Evolutionary conservation across 2,888 invertebrate genomes (phyloP), one percentile per base, ranked within the genome.

Genomic region (Dromius quadrimaculatus): DNA sequence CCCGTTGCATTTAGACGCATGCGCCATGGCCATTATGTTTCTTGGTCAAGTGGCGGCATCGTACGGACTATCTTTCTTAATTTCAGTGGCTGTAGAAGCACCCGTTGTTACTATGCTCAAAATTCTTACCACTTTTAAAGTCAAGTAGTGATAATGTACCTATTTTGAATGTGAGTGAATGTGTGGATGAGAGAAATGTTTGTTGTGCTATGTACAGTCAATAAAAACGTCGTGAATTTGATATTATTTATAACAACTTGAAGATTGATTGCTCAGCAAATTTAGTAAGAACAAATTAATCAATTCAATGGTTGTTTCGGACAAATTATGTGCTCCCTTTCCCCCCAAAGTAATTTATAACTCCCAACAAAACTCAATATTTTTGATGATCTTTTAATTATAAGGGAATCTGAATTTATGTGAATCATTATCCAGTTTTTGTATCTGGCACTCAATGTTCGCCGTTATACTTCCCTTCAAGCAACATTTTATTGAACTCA

Each of bases 31-130:
- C 77, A 89, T 93, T 72, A 86, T 92, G 74, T 94, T 92, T 84
- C 86, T 93, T 78, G 94, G 94, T 3, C 90, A 93, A 79, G 88
- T 92, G n/a, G 89, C 92, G 71, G 87, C 91, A 72, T 93, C 94
- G 0, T 94, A 92, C 80, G 83, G 88, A 71, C 81, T 94, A 20
- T 90, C 93, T 8, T 93, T 94, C 80, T 81, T 92, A 54, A 87
- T 94, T 68, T 94, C 94, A 1, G 83, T 94, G 71, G 88, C 92
- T 0, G 94, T 93, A 81, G 94, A 94, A 81, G 93, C 94, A 50
- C 94, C 94, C 47, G 88, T 92, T 62, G 93, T 94, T 74, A 91
- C 92, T 71, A 90, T 94, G 89, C 85, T 94, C 45, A 92, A 92
- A 83, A 83, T 83, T 63, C 76, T 83, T 20, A 74, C 80, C 3